phyloP scores from a whole-genome alignment of 2,888 invertebrate genomes.

The Gortyna flavago region DNA sequence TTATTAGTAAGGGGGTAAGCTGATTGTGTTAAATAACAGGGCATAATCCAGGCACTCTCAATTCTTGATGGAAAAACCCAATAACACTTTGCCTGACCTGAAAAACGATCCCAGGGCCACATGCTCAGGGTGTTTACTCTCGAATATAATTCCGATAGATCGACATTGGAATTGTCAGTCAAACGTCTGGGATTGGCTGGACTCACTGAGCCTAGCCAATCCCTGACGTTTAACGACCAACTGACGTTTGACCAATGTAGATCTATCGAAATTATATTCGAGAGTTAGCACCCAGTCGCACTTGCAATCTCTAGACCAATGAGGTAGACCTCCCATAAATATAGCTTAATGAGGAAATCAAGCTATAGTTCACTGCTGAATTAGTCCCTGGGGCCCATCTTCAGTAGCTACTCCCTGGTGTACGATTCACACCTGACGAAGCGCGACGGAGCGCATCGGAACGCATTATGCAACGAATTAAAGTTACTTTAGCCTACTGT shows the following conservation, averaged over 20 bases:
- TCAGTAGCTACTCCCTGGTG: neutral
- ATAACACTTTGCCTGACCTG: neutral
- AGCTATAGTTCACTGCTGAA: conserved; percentile 12
- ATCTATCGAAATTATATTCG: too few relatives aligned
- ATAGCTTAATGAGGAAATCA: conserved; percentile 1
- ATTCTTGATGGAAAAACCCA: neutral
- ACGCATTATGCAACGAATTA: neutral
- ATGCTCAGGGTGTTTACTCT: too few relatives aligned
- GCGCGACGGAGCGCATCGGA: conserved; percentile 2
- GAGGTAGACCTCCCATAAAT: neutral
- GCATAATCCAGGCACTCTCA: neutral
- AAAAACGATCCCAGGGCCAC: neutral
- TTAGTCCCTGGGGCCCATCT: conserved; percentile 2
- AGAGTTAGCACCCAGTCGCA: too few relatives aligned
- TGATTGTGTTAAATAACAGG: too few relatives aligned
- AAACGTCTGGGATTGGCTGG: too few relatives aligned
- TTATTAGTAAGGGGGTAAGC: too few relatives aligned
- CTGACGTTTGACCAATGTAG: too few relatives aligned
- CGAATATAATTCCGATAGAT: too few relatives aligned
- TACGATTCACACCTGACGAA: conserved; percentile 22
- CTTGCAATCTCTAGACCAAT: neutral
- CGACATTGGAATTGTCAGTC: too few relatives aligned
- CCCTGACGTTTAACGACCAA: too few relatives aligned
- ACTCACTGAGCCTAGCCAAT: too few relatives aligned
- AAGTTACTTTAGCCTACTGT: neutral